These are phyloP conservation scores for Chaetura pelagica DNA, from an alignment of 2,113 vertebrate genomes.

Conservation along the genomic window DNA sequence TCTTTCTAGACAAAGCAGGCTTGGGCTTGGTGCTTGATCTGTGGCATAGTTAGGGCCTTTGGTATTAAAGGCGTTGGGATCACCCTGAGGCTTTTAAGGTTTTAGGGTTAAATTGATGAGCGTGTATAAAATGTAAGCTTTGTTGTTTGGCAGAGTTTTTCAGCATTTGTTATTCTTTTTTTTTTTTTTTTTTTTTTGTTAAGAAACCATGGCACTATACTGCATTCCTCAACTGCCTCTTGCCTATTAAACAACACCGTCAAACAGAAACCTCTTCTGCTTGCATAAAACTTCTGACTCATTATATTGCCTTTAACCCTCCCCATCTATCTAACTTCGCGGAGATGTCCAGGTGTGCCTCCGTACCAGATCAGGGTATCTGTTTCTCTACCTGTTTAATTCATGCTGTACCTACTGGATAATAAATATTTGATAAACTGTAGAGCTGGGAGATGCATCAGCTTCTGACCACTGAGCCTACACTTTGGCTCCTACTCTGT, in stretches of 20 bases:
- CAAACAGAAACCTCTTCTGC: neutral
- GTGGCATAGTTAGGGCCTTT: slow-evolving; percentile 71
- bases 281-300: slow-evolving; percentile 33
- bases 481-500: neutral
- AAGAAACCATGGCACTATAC: neutral
- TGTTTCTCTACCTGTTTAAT: neutral
- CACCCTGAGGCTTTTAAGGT: slow-evolving; percentile 77
- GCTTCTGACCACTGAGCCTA: neutral
- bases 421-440: neutral
- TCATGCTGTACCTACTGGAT: neutral
- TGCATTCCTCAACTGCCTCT: slow-evolving; percentile 30
- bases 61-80: slow-evolving; percentile 79
- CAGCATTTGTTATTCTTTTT: slow-evolving; percentile 74
- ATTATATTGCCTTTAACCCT: neutral
- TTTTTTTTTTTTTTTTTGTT: neutral
- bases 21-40: slow-evolving; percentile 79
- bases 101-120: slow-evolving; percentile 80
- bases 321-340: neutral
- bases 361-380: neutral
- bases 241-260: neutral
- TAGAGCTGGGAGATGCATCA: neutral
- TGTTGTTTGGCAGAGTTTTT: slow-evolving; percentile 80
- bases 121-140: slow-evolving; percentile 79
- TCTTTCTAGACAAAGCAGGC: slow-evolving; percentile 81
- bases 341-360: neutral